phyloP scores from a whole-genome alignment of 2,888 invertebrate species.

The Leucoma salicis region DNA sequence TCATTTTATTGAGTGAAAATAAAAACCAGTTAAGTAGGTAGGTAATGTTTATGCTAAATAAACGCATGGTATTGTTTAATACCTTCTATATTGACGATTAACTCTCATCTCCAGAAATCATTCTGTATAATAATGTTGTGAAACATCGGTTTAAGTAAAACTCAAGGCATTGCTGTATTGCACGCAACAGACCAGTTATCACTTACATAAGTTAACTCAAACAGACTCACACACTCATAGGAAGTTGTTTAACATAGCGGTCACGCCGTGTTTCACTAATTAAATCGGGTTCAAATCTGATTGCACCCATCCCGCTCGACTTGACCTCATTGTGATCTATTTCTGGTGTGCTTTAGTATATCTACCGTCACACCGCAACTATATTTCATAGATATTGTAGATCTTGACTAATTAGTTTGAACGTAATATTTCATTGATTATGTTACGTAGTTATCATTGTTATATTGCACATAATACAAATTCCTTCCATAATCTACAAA shows the following conservation, averaged over 20 bases:
- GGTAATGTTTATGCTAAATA: too few species aligned
- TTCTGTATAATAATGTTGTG: not conserved
- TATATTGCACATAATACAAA: too few species aligned
- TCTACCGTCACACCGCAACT: not conserved
- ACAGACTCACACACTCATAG: constrained; percentile 65
- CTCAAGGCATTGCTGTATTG: constrained; percentile 15
- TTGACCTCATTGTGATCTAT: constrained; percentile 26
- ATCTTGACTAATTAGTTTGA: too few species aligned
- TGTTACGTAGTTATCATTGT: too few species aligned
- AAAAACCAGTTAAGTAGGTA: too few species aligned
- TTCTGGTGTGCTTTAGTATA: constrained; percentile 11
- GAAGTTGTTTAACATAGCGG: constrained; percentile 66
- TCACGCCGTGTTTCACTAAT: constrained; percentile 66
- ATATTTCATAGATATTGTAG: not conserved
- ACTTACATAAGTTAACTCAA: constrained; percentile 58
- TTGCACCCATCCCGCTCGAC: constrained; percentile 43
- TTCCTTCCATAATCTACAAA: too few species aligned
- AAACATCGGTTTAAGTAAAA: not conserved
- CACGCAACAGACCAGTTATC: constrained; percentile 51
- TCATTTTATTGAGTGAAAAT: too few species aligned
- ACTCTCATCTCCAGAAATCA: too few species aligned
- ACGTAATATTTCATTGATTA: too few species aligned
- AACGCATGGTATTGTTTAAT: too few species aligned
- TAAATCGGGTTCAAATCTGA: constrained; percentile 62
- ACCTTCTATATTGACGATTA: too few species aligned